Conservation (phyloP, 2,888 invertebrate genomes). For the Malthinus seriepunctatus region DNA sequence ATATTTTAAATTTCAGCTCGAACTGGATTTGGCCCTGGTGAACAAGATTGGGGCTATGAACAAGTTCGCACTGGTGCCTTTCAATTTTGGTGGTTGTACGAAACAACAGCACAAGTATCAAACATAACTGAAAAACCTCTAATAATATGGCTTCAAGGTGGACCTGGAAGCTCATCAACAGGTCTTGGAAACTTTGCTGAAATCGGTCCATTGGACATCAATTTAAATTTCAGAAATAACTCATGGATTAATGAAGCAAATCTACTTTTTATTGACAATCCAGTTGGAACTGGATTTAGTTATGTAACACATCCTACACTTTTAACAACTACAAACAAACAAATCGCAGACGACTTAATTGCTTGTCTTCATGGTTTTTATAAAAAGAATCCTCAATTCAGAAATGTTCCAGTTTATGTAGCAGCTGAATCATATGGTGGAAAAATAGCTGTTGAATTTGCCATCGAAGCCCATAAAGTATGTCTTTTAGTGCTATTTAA, state of each 20-base stretch:
- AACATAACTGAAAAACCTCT: constrained; percentile 71
- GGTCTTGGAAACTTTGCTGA: constrained; percentile 85
- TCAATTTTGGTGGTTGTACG: constrained; percentile 89
- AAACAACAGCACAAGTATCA: constrained; percentile 62
- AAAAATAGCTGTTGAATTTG: constrained; percentile 56
- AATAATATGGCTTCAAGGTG: constrained; percentile 89
- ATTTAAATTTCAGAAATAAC: constrained; percentile 68
- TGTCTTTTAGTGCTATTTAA: neutral
- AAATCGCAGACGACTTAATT: constrained; percentile 64
- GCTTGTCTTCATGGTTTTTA: constrained; percentile 58
- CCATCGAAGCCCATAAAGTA: constrained; percentile 16
- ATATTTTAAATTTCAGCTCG: constrained; percentile 30
- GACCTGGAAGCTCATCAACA: constrained; percentile 66
- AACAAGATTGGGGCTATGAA: constrained; percentile 76
- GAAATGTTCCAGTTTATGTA: constrained; percentile 61
- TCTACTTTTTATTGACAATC: constrained; percentile 84
- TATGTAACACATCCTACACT: constrained; percentile 64
- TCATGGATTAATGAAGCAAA: constrained; percentile 83
- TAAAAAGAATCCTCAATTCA: constrained; percentile 57
- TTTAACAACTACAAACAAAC: constrained; percentile 60
- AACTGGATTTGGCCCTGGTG: constrained; percentile 60
- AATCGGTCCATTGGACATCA: constrained; percentile 69
- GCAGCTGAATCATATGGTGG: constrained; percentile 70
- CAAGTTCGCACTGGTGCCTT: constrained; percentile 73
- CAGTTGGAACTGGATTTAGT: constrained; percentile 85